A percentile compares a stretch with the other conserved stretches of the same genome.
phyloP scores from a whole-genome alignment of 1,140 invertebrate genomes.

The Diorhabda carinulata region DNA sequence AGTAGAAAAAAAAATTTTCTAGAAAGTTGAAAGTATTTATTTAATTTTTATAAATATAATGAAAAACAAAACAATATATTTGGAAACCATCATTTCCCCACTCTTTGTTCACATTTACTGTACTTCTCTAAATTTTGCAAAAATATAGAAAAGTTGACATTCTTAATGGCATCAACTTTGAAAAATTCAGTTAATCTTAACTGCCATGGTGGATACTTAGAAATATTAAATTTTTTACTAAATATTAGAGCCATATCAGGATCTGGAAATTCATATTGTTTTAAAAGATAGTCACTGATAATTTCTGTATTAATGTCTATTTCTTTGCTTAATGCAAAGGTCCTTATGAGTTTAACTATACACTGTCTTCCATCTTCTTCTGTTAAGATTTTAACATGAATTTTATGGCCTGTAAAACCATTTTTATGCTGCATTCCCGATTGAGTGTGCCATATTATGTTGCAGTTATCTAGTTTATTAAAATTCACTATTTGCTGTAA shows the following conservation, averaged over 20 bases:
- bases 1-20: background rate
- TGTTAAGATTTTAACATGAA: constrained; percentile 51
- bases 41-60: background rate
- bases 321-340: constrained; percentile 40
- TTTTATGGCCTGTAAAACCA: constrained; percentile 49
- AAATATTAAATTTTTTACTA: constrained; percentile 56
- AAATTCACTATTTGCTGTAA: constrained; percentile 54
- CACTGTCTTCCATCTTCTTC: constrained; percentile 54
- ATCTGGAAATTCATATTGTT: constrained; percentile 57
- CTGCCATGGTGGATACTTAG: constrained; percentile 67
- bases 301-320: constrained; percentile 49
- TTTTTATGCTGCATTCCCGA: constrained; percentile 54
- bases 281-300: constrained; percentile 51
- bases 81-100: constrained; percentile 54
- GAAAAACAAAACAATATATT: background rate
- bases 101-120: constrained; percentile 63
- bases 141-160: constrained; percentile 55
- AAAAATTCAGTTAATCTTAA: constrained; percentile 66
- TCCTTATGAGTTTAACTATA: constrained; percentile 50
- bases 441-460: constrained; percentile 56
- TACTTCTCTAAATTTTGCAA: constrained; percentile 56
- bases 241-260: constrained; percentile 63
- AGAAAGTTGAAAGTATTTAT: background rate
- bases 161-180: constrained; percentile 54
- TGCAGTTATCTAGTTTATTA: constrained; percentile 51